phyloP scores from a whole-genome alignment of 2,888 invertebrate genomes.

The Synergus itoensis region DNA sequence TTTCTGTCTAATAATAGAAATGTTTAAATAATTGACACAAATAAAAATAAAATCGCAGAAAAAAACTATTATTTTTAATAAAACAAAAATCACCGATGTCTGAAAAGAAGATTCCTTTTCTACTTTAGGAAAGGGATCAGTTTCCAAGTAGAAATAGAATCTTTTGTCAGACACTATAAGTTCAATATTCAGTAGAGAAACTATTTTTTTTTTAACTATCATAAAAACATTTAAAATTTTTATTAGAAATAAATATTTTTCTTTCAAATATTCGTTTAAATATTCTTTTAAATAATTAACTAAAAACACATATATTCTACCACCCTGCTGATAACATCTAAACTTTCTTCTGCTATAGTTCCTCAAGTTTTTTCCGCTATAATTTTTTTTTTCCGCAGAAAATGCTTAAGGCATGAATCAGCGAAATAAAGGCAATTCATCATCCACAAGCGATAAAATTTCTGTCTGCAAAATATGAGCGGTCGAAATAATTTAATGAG shows the following conservation, averaged over 20 bases:
- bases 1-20: no score
- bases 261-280: not conserved
- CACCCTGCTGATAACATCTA: not conserved
- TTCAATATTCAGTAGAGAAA: not conserved
- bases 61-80: no score
- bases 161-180: not conserved
- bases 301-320: not conserved
- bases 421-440: not conserved
- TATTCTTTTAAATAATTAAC: not conserved
- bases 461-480: constrained; percentile 4
- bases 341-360: not conserved
- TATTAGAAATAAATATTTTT: no score
- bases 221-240: no score
- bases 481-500: constrained; percentile 20
- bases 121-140: not conserved
- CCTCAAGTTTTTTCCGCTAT: not conserved
- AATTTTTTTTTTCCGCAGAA: not conserved
- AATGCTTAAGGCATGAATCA: not conserved
- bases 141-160: not conserved
- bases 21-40: no score
- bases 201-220: not conserved
- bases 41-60: no score
- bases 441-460: not conserved
- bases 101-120: not conserved
- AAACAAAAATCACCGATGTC: not conserved